Base-by-base conservation (phyloP, 2,113 vertebrate species). In the Halcyon senegalensis region DNA sequence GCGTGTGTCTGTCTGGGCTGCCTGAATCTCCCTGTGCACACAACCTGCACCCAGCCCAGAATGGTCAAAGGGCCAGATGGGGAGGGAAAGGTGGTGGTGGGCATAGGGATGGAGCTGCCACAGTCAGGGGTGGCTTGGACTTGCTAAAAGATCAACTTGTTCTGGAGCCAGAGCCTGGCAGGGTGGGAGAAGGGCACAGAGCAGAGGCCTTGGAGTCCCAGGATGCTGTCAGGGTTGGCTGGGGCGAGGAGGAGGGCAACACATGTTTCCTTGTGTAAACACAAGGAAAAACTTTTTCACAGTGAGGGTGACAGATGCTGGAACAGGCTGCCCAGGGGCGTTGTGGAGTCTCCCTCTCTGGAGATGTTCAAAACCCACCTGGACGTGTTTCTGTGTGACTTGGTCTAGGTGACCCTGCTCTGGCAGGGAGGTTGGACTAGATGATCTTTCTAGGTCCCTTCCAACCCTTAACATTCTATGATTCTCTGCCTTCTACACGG, bases 61-160 rank as follows among this genome's bases (percentile, higher is more conserved):
- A 23, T 0, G 2, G 18, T 20, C 13, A 59, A 85, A 55, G 50
- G 60, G 70, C 43, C 30, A 7, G 33, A 16, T 31, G 14, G 37
- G 39, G 30, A 58, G 44, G 19, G 8, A 5, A 3, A 17, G 18
- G 16, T 2, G 5, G 44, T 13, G 7, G 16, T 0, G 12, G 3
- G 28, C 0, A 2, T 13, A 25, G 69, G 59, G 66, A n/a, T 0
- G 1, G 60, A 23, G 13, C 11, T 2, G 14, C 28, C 0, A 3
- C 2, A 2, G 6, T 14, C 2, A 0, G 33, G 37, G 39, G 31
- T 66, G 30, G 50, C 79, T 19, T 11, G 30, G 39, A 9, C 21
- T 48, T 7, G 1, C 11, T 0, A 2, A 13, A 1, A 37, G 86
- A 28, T 30, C 62, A 7, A 2, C 17, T 12, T 20, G 58, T 31